Evolutionary conservation across 2,888 invertebrate species (phyloP).

Genomic region (Drosophila nigricruria): DNA sequence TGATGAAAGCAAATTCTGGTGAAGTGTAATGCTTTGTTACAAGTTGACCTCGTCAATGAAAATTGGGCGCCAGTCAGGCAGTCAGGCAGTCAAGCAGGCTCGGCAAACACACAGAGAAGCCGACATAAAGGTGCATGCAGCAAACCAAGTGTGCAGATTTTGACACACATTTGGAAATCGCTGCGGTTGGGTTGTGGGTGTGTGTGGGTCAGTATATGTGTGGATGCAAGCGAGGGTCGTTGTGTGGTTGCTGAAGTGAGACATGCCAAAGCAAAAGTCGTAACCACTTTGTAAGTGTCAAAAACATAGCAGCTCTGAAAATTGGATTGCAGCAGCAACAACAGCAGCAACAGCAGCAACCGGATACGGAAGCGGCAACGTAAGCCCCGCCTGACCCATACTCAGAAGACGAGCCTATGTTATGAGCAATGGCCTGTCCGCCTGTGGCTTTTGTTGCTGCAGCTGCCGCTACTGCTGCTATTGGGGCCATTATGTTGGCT

Average conservation of each 20-base stretch:
- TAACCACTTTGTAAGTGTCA: slow-evolving; percentile 79
- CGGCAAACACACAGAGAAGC: slow-evolving; percentile 21
- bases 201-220: slow-evolving; percentile 14
- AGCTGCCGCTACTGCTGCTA: slow-evolving; percentile 34
- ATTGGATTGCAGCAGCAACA: slow-evolving; percentile 69
- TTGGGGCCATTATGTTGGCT: slow-evolving; percentile 74
- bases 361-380: slow-evolving; percentile 65
- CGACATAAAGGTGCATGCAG: slow-evolving; percentile 19
- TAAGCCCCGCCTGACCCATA: slow-evolving; percentile 36
- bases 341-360: slow-evolving; percentile 37
- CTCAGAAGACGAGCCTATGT: slow-evolving; percentile 50
- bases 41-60: slow-evolving; percentile 75
- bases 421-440: slow-evolving; percentile 64
- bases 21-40: slow-evolving; percentile 65
- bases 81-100: slow-evolving; percentile 36
- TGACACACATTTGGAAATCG: slow-evolving; percentile 77
- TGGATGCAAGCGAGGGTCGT: slow-evolving; percentile 36
- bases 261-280: slow-evolving; percentile 79
- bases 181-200: slow-evolving; percentile 31
- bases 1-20: slow-evolving; percentile 38
- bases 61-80: slow-evolving; percentile 47
- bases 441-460: slow-evolving; percentile 26
- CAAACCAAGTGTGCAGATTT: slow-evolving; percentile 61
- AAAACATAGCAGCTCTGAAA: slow-evolving; percentile 77
- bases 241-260: slow-evolving; percentile 77